Conservation (phyloP, 2,113 vertebrate genomes). For the Microcebus lehilahytsara region DNA sequence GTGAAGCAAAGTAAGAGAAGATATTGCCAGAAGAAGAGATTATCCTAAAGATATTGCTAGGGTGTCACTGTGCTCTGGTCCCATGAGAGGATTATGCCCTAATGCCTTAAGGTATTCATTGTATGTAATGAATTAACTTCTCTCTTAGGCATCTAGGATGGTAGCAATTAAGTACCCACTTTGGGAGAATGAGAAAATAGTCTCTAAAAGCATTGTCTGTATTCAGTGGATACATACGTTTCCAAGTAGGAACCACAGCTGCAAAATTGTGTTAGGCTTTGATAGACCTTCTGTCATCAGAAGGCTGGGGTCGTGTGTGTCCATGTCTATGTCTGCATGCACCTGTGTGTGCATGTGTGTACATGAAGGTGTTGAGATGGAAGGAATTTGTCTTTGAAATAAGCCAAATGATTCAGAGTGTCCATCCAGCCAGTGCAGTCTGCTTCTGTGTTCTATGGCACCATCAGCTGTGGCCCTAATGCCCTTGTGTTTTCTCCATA, state of each 20-base stretch:
- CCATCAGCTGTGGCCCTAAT: background rate
- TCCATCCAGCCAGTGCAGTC: background rate
- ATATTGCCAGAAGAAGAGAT: background rate
- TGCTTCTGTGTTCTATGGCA: background rate
- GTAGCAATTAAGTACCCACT: background rate
- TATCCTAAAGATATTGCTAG: slow-evolving; percentile 16
- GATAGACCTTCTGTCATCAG: background rate
- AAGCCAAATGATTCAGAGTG: background rate
- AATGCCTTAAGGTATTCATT: background rate
- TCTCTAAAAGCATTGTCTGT: background rate
- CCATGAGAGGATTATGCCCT: background rate
- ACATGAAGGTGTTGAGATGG: background rate
- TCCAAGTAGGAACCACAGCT: background rate
- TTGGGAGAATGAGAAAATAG: slow-evolving; percentile 1
- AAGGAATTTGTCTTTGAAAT: background rate
- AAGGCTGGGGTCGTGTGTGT: background rate
- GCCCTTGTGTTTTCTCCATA: background rate
- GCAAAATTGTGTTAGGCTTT: background rate
- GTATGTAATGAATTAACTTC: background rate
- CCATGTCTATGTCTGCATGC: background rate
- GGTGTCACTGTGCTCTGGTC: background rate
- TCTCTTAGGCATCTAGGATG: background rate
- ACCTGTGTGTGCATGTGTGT: background rate
- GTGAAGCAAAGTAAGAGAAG: background rate
- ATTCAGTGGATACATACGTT: background rate